These are phyloP conservation scores for Brevimyrus niger DNA, from an alignment of 2,113 vertebrate genomes.

Conservation along the genomic window DNA sequence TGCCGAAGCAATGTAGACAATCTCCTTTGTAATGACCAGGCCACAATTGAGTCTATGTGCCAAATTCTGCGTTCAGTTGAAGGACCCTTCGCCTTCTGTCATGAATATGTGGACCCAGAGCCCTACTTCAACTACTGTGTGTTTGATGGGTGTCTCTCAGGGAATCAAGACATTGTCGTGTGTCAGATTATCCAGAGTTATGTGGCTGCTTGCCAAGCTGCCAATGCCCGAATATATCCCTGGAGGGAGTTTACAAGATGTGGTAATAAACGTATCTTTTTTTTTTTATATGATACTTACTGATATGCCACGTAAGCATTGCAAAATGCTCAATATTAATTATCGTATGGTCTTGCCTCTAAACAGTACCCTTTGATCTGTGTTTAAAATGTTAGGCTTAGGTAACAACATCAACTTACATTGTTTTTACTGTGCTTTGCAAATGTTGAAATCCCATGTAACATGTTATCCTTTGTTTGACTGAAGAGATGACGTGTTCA, in stretches of 20 bases:
- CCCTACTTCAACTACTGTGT: conserved; percentile 46
- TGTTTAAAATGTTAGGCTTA: not conserved
- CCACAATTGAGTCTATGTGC: conserved; percentile 30
- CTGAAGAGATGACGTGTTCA: conserved; percentile 40
- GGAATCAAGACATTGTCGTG: conserved; percentile 24
- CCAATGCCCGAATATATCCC: conserved; percentile 37
- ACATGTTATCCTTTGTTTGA: not conserved
- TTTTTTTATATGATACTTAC: not conserved
- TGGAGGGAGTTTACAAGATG: conserved; percentile 53
- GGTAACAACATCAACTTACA: not conserved
- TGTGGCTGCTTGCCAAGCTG: conserved; percentile 46
- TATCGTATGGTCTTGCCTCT: not conserved
- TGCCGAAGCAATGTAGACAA: conserved; percentile 37
- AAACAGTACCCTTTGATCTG: not conserved
- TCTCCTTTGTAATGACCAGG: conserved; percentile 30
- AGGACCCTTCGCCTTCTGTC: conserved; percentile 48
- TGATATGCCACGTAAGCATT: not conserved
- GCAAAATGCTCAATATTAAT: not conserved
- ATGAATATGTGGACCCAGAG: conserved; percentile 27
- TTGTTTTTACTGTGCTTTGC: not conserved
- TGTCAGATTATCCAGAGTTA: conserved; percentile 48
- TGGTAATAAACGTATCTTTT: conserved; percentile 39
- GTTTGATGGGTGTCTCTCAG: conserved; percentile 46
- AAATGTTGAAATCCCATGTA: not conserved
- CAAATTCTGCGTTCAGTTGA: conserved; percentile 35